phyloP scores from a whole-genome alignment of 2,797 vertebrate genomes.

The Eulemur coronatus region DNA sequence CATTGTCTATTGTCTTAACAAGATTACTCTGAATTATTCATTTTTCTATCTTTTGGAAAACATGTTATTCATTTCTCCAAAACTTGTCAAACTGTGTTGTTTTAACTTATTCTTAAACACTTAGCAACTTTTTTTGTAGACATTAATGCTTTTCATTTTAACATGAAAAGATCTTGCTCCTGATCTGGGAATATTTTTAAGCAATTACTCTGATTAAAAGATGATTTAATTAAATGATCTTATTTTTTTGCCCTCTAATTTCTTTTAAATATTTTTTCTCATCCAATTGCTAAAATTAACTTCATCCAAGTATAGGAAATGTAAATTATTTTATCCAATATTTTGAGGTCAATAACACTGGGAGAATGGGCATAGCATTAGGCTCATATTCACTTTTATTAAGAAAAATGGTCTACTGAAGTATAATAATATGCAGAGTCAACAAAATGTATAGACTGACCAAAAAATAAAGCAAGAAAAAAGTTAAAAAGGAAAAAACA shows the following conservation, averaged over 20 bases:
- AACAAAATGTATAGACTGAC: not conserved
- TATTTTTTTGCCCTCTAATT: conserved; percentile 16
- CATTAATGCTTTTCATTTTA: not conserved
- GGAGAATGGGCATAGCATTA: not conserved
- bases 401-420: not conserved
- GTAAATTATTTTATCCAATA: conserved; percentile 20
- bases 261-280: conserved; percentile 44
- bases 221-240: conserved; percentile 18
- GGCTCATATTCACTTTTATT: not conserved
- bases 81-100: not conserved
- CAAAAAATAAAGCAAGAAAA: not conserved
- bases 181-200: conserved; percentile 38
- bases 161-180: conserved; percentile 18
- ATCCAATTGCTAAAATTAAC: conserved; percentile 41
- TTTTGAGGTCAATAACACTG: conserved; percentile 17
- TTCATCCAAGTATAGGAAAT: conserved; percentile 23
- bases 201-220: conserved; percentile 50
- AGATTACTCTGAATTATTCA: conserved; percentile 14
- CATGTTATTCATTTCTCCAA: conserved; percentile 28
- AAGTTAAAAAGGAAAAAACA: not conserved
- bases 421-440: not conserved
- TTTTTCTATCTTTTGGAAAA: conserved; percentile 46
- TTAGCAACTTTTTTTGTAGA: not conserved
- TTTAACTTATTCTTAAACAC: conserved; percentile 54
- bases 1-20: conserved; percentile 20